Evolutionary conservation across 2,888 invertebrate genomes (phyloP), one percentile per base, ranked within the genome.

Genomic region (Chaitophorus viminalis): DNA sequence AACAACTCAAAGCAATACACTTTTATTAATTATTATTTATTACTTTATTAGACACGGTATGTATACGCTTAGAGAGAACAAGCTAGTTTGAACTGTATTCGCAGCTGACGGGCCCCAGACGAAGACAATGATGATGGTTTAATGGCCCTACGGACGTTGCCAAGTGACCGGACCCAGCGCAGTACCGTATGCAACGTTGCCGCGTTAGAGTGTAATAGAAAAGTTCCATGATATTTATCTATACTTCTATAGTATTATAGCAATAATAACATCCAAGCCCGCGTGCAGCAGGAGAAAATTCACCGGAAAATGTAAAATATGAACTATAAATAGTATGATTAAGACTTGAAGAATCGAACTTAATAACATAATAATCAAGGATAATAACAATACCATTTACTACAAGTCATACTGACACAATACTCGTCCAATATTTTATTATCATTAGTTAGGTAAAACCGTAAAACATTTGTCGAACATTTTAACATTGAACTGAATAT

Each of bases 51-150:
- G 14, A 82, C 31, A 33, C 33, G 72, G 52, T 5, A 33, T 14
- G 68, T 39, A 31, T 46, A 79, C 17, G 39, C 36, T 21, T 29
- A 82, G 2, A 18, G 65, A 29, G 54, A n/a, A n/a, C n/a, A n/a
- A n/a, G 25, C 52, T 54, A 8, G 46, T 9, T 39, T 33, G 76
- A n/a, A 31, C 39, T 11, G 72, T 21, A 52, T 60, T 60, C 14
- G 70, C 86, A 78, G 86, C 86, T 86, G 86, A 86, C 86, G 29
- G 31, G 21, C 70, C 78, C 54, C 78, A 46, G 74, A 81, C 79
- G 81, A 87, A 87, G 79, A 87, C 81, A 87, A 87, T 81, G 79
- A 74, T 79, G 72, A 87, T 36, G 65, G 87, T 87, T 87, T 87
- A 87, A 87, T 87, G 87, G 87, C 87, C 79, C 74, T 81, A 78